Conservation (phyloP, 2,888 invertebrate species). For the Coremacera marginata region DNA sequence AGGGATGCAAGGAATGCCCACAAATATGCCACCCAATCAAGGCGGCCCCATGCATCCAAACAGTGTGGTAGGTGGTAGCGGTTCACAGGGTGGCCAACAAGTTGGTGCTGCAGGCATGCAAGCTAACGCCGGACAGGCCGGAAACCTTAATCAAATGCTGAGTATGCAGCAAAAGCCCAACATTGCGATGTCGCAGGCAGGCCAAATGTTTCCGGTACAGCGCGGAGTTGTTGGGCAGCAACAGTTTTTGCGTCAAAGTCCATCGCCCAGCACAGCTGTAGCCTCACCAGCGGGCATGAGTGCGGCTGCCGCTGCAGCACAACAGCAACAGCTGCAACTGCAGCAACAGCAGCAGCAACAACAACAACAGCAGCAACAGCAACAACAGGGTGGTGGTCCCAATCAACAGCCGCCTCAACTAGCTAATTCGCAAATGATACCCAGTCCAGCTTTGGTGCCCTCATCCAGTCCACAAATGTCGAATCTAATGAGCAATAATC, state of each 20-base stretch:
- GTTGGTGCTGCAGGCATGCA: constrained; percentile 58
- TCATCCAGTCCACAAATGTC: constrained; percentile 78
- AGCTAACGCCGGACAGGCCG: constrained; percentile 59
- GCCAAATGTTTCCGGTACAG: constrained; percentile 70
- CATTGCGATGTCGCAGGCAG: constrained; percentile 67
- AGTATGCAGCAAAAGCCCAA: constrained; percentile 65
- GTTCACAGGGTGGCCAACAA: constrained; percentile 58
- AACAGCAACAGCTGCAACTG: constrained; percentile 61
- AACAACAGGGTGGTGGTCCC: constrained; percentile 49
- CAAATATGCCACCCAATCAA: constrained; percentile 71
- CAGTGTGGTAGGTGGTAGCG: constrained; percentile 57
- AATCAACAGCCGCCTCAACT: constrained; percentile 60
- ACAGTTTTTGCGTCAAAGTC: constrained; percentile 84
- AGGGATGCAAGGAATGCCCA: constrained; percentile 64
- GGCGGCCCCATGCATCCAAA: constrained; percentile 61
- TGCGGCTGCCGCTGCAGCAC: constrained; percentile 62
- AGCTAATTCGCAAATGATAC: constrained; percentile 75
- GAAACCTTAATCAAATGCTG: constrained; percentile 64
- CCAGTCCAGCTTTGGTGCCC: constrained; percentile 78
- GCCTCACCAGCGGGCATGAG: constrained; percentile 64
- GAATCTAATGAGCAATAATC: constrained; percentile 71
- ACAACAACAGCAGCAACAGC: constrained; percentile 54
- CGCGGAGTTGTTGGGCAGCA: constrained; percentile 77
- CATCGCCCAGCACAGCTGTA: constrained; percentile 77
- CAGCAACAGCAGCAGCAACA: constrained; percentile 62